Percentiles rank a stretch among this genome's conserved stretches.
Conservation (phyloP, 2,797 vertebrate genomes). For the Borostomias antarcticus region DNA sequence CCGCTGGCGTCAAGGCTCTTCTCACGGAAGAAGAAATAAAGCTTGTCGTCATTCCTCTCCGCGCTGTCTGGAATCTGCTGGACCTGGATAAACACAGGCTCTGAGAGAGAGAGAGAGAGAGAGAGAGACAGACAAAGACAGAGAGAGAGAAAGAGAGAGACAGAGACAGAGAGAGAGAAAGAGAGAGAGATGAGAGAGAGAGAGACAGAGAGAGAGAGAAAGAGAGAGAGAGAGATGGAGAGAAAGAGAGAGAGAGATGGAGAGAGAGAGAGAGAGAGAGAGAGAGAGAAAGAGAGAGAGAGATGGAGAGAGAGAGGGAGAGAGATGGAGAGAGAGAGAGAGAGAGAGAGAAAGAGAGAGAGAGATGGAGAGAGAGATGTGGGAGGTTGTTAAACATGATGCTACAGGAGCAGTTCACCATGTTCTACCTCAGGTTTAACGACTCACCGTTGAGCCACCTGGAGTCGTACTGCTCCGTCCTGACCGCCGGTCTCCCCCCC, state of each 20-base stretch:
- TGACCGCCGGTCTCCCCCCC: conserved; percentile 77
- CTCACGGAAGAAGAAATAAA: conserved; percentile 86
- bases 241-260: no score
- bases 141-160: background rate
- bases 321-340: background rate
- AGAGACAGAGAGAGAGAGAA: background rate
- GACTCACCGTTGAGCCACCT: conserved; percentile 83
- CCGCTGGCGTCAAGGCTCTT: conserved; percentile 78
- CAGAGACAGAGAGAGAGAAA: background rate
- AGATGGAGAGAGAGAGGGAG: background rate
- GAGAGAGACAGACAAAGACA: background rate
- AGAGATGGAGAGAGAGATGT: background rate
- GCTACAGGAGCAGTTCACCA: background rate
- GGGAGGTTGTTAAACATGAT: background rate
- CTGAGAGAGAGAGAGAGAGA: conserved; percentile 61
- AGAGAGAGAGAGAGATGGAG: background rate
- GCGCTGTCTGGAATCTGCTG: conserved; percentile 82
- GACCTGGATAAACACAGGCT: conserved; percentile 83
- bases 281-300: background rate
- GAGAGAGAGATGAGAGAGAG: no score
- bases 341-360: background rate
- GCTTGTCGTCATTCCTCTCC: conserved; percentile 83
- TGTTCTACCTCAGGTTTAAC: background rate
- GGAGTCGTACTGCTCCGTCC: conserved; percentile 84
- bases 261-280: background rate